Base-by-base conservation (phyloP, 2,113 vertebrate genomes). In the Chamaea fasciata region DNA sequence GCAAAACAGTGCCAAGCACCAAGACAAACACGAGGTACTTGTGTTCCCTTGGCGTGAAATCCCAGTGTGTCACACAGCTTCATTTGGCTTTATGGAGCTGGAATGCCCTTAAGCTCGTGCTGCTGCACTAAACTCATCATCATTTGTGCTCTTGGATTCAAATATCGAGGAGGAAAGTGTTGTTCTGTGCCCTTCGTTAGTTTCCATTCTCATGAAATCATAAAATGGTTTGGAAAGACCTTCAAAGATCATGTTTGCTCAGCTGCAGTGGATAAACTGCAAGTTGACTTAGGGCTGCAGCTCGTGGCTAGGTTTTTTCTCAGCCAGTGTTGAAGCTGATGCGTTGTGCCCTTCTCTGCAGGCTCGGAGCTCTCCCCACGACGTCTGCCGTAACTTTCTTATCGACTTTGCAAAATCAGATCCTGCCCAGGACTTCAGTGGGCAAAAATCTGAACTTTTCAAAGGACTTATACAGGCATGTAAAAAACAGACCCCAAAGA, bases 371-470 rank as follows among this genome's bases (percentile, higher is more conserved):
- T 97, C 97, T 95, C 97, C 97, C 82, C 96, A 94, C 6, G 98
- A 98, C 12, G 97, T 98, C 78, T 97, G 98, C 98, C 90, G 92
- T 94, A 96, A 96, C 94, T 99, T 99, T 97, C 98, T 99, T 87
- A 98, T 98, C 92, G 95, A 98, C 91, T 99, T 99, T 97, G 98
- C 99, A 79, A 97, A 98, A 84, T 99, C 99, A 99, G 98, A 99
- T 95, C 98, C 99, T 93, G 98, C 98, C 83, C 98, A 98, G 96
- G 98, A 98, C 88, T 95, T 96, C 44, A 96, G 97, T 92, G 98
- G 99, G 97, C 97, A 97, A 88, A 98, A 98, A 96, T 97, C 98
- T 80, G 99, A 99, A 93, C 98, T 99, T 94, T 98, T 99, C 98
- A 98, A 97, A 97, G 98, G 97, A 96, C 95, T 99, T 87, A 96